phyloP scores from a whole-genome alignment of 2,888 invertebrate species.

The Conops quadrifasciatus region DNA sequence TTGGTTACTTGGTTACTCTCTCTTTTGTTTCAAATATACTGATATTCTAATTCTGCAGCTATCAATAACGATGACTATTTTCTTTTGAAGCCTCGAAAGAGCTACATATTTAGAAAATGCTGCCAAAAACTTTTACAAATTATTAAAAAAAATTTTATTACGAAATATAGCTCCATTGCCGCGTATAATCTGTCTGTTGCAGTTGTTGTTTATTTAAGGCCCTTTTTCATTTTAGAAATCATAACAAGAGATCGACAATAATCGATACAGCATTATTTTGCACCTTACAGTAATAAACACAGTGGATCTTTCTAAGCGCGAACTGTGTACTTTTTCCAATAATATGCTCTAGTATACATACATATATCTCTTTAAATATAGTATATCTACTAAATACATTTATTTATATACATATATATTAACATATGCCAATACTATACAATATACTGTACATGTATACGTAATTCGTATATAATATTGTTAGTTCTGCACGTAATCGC shows the following conservation, averaged over 20 bases:
- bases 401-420: conserved; percentile 30
- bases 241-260: conserved; percentile 19
- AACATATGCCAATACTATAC: conserved; percentile 32
- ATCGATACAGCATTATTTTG: conserved; percentile 39
- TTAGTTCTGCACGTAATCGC: conserved; percentile 46
- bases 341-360: conserved; percentile 27
- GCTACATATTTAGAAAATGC: conserved; percentile 20
- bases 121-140: conserved; percentile 37
- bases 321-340: neutral
- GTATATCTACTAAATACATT: conserved; percentile 12
- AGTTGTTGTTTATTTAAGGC: conserved; percentile 30
- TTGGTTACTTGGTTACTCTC: conserved; percentile 18
- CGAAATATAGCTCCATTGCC: conserved; percentile 62
- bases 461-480: conserved; percentile 34
- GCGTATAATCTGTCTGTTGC: conserved; percentile 65
- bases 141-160: conserved; percentile 35
- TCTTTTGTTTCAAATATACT: conserved; percentile 43
- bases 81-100: conserved; percentile 44
- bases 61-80: conserved; percentile 66
- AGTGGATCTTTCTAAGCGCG: conserved; percentile 8
- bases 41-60: conserved; percentile 52
- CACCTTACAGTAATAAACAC: conserved; percentile 21
- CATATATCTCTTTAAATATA: too few relatives aligned
- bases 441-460: conserved; percentile 25
- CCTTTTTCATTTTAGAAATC: too few relatives aligned